phyloP scores from a whole-genome alignment of 2,113 vertebrate genomes.

The Hippotragus niger region DNA sequence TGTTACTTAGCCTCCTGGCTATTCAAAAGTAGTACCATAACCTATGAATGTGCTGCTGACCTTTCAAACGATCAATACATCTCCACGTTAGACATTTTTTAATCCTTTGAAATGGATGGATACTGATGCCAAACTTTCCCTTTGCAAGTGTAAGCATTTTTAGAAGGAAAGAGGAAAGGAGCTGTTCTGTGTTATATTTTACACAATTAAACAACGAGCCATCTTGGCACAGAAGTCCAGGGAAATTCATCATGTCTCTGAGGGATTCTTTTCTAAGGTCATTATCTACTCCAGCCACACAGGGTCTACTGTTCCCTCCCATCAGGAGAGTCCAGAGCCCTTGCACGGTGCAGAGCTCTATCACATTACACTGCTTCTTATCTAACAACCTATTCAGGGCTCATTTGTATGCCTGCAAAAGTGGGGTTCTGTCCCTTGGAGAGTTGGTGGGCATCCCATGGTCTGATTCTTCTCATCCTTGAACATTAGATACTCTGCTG shows the following conservation, averaged over 20 bases:
- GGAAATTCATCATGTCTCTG: slow-evolving; percentile 60
- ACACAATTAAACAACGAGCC: slow-evolving; percentile 63
- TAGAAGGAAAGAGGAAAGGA: slow-evolving; percentile 64
- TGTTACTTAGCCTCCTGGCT: not conserved
- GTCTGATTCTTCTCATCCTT: slow-evolving; percentile 42
- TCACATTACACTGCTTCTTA: not conserved
- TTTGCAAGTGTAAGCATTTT: slow-evolving; percentile 74
- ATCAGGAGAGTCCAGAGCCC: not conserved
- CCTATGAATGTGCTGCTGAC: slow-evolving; percentile 79
- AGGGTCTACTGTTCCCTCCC: slow-evolving; percentile 1
- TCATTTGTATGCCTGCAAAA: slow-evolving; percentile 25
- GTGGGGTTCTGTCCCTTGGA: slow-evolving; percentile 16
- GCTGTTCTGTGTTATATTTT: slow-evolving; percentile 61
- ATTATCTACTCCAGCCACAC: slow-evolving; percentile 29
- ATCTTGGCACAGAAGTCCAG: slow-evolving; percentile 32
- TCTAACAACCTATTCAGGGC: not conserved
- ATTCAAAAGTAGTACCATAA: slow-evolving; percentile 67
- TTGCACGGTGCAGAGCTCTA: not conserved
- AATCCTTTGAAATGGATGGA: slow-evolving; percentile 76
- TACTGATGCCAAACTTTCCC: slow-evolving; percentile 78
- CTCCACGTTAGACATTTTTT: slow-evolving; percentile 79
- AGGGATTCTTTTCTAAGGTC: slow-evolving; percentile 33
- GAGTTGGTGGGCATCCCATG: slow-evolving; percentile 33
- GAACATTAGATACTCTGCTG: slow-evolving; percentile 43
- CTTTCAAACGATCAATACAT: slow-evolving; percentile 84